These are phyloP conservation scores for Balaeniceps rex DNA, from an alignment of 2,113 vertebrate genomes.

Conservation along the genomic window DNA sequence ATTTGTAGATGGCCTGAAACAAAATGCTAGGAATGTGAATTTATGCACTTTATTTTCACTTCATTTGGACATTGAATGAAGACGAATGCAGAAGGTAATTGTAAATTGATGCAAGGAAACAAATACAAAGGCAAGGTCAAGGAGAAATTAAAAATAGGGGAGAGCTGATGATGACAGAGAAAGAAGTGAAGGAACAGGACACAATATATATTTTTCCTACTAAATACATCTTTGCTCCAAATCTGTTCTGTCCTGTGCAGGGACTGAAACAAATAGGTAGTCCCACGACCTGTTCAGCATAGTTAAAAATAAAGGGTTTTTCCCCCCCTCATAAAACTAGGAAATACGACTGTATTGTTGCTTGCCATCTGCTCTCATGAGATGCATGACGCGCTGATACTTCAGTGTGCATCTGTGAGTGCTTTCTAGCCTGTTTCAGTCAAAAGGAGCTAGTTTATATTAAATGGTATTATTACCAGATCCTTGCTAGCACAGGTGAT, in stretches of 20 bases:
- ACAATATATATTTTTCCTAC: neutral
- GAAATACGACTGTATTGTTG: neutral
- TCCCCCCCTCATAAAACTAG: neutral
- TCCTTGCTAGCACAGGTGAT: neutral
- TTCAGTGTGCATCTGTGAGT: neutral
- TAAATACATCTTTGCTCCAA: neutral
- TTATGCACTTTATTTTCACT: neutral
- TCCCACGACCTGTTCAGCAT: neutral
- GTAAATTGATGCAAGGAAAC: neutral
- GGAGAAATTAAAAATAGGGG: neutral
- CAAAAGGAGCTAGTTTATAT: neutral
- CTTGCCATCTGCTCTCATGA: neutral
- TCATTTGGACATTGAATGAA: neutral
- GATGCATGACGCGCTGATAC: neutral
- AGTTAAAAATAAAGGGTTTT: neutral
- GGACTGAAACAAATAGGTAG: neutral
- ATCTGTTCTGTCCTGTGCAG: neutral
- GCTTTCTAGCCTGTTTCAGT: neutral
- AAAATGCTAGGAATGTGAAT: neutral
- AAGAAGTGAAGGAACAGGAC: neutral
- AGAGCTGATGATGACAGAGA: neutral
- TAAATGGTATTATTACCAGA: neutral
- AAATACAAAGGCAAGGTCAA: neutral
- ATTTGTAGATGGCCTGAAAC: neutral
- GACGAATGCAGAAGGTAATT: neutral